Conservation (phyloP, 2,797 vertebrate genomes). For the Chromobotia macracanthus region DNA sequence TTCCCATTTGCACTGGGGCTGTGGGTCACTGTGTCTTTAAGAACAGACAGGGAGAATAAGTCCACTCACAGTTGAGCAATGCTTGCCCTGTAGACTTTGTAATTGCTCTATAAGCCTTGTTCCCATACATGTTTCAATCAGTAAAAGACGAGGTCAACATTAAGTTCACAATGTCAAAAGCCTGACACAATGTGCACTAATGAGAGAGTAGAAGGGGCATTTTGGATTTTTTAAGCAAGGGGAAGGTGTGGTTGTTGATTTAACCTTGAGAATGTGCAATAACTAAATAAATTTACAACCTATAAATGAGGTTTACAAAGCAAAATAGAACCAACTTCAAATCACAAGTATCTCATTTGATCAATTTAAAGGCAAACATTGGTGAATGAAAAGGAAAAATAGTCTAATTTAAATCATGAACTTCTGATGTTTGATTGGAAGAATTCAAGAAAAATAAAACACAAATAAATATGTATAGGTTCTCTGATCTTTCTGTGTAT, state of each 20-base stretch:
- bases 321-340: background rate
- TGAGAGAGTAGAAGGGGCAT: background rate
- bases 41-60: conserved; percentile 12
- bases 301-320: background rate
- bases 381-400: background rate
- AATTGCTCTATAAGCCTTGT: conserved; percentile 46
- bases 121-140: conserved; percentile 32
- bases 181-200: conserved; percentile 1
- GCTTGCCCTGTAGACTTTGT: conserved; percentile 41
- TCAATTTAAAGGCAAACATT: conserved; percentile 22
- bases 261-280: background rate
- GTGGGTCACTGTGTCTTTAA: conserved; percentile 52
- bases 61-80: conserved; percentile 51
- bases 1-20: background rate
- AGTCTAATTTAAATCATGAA: conserved; percentile 1
- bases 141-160: conserved; percentile 12
- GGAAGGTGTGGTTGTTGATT: conserved; percentile 2
- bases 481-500: background rate
- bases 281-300: conserved; percentile 1
- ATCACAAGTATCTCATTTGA: background rate
- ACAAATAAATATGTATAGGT: too few species aligned
- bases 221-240: background rate
- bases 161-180: background rate
- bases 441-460: background rate
- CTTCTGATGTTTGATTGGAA: background rate